Base-by-base conservation (phyloP, 2,113 vertebrate genomes). In the Tylochromis polylepis region DNA sequence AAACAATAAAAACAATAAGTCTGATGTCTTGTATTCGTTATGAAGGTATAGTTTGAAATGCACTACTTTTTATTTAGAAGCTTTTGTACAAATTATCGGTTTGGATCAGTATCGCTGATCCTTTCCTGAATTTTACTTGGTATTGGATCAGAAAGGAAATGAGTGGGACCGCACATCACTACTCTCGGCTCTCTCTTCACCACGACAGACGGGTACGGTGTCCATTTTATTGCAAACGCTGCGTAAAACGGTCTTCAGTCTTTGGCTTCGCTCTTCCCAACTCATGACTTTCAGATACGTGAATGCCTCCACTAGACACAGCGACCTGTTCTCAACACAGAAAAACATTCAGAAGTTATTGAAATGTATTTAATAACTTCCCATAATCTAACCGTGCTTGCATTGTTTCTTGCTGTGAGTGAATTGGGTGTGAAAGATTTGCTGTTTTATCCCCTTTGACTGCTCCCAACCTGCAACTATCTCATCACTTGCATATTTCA, bases 221-320 rank as follows among this genome's bases (percentile, higher is more conserved):
- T 27, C 38, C 22, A 24, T 0, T 1, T 9, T 6, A 27, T 1
- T 27, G 38, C 0, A 5, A 8, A 46, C 10, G 11, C 38, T 70
- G 65, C 14, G 5, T 3, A 9, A 24, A 27, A 10, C 67, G 16
- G 22, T 46, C 67, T 72, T 11, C 22, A 4, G 14, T 27, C 14
- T 27, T 24, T 46, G 38, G 38, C 65, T 46, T 46, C 65, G 46
- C 22, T 46, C 38, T 72, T 38, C 60, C 18, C 18, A 12, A 3
- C 18, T 22, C 4, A 2, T 11, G 20, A 67, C 18, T 12, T 46
- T 43, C n/a, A 10, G 65, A 24, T 43, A 8, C 1, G 6, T 3
- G 15, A 51, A 51, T 18, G 46, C 51, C 8, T 20, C 8, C 18
- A 9, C 8, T 53, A 4, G 7, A 53, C 18, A 20, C 18, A 72